Evolutionary conservation across 1,140 invertebrate species (phyloP), one percentile per base, ranked within the genome.

Genomic region (Calephelis nemesis): DNA sequence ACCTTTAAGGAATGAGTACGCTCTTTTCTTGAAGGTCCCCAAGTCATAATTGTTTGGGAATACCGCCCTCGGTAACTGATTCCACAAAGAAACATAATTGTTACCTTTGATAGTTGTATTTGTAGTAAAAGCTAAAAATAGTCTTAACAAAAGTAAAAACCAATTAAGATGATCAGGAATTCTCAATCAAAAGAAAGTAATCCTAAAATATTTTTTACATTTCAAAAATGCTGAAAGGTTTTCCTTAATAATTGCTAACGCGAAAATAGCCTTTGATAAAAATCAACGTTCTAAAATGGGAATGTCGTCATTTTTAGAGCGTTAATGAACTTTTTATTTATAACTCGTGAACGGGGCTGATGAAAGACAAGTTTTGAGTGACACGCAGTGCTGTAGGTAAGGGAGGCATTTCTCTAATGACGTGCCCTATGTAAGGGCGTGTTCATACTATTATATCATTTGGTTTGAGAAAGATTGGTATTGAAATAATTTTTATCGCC

Each of bases 331-430:
- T 74, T 60, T 77, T 83, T 84, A 83, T 87, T 85, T 83, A 84
- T 82, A 79, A 79, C 76, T 72, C 65, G 30, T 60, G 15, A 39
- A 70, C 74, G 75, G 72, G 69, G 68, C 68, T 73, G 82, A 73
- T 77, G 84, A 86, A 73, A 83, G 85, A 87, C 69, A 64, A 74
- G 72, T 69, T 76, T 66, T 81, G 83, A 84, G 79, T 85, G 86
- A 88, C 82, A 78, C 71, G 74, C 86, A 67, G 71, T 73, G 86
- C 80, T 80, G 86, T 88, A 88, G 86, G 86, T 88, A 87, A 80
- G 75, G 79, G 77, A 74, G 76, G 76, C 74, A 70, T 68, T 70
- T 65, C 60, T 69, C 73, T 86, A 85, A 88, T 84, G 83, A 83
- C 73, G 74, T 70, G 75, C 83, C 81, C 74, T 11, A n/a, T 58